Evolutionary conservation across 2,888 invertebrate genomes (phyloP).

Genomic region (Dryococelus australis): DNA sequence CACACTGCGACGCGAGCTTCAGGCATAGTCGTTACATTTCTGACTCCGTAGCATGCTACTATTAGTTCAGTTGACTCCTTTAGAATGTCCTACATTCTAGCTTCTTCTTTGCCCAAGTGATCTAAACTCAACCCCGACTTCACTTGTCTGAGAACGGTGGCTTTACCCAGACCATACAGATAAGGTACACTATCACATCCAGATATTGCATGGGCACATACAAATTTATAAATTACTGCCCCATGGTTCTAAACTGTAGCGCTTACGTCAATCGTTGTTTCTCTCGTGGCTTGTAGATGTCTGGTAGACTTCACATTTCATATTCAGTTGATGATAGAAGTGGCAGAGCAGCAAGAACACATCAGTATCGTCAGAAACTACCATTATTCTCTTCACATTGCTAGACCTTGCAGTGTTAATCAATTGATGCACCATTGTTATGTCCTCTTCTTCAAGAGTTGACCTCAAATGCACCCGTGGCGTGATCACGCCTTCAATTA

Average conservation of each 20-base stretch:
- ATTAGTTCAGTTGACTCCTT: too few species aligned
- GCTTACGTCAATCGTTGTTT: not conserved
- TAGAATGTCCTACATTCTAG: too few species aligned
- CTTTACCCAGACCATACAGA: not conserved
- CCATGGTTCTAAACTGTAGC: not conserved
- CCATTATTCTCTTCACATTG: too few species aligned
- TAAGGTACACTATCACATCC: not conserved
- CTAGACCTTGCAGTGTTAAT: too few species aligned
- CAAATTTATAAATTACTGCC: not conserved
- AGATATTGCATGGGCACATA: not conserved
- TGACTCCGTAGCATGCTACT: too few species aligned
- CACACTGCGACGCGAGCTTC: too few species aligned
- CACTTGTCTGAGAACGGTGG: not conserved
- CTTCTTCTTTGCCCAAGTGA: too few species aligned
- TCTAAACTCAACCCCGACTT: too few species aligned
- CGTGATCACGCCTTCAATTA: not conserved
- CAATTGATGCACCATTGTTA: not conserved
- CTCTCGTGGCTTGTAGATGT: not conserved
- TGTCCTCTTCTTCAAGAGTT: not conserved
- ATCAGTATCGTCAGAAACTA: too few species aligned
- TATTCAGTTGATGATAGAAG: too few species aligned
- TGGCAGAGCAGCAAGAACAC: too few species aligned
- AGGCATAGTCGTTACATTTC: too few species aligned
- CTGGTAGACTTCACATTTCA: not conserved
- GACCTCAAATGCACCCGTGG: not conserved